Base-by-base conservation (phyloP, 2,797 vertebrate genomes). In the Labroides dimidiatus region DNA sequence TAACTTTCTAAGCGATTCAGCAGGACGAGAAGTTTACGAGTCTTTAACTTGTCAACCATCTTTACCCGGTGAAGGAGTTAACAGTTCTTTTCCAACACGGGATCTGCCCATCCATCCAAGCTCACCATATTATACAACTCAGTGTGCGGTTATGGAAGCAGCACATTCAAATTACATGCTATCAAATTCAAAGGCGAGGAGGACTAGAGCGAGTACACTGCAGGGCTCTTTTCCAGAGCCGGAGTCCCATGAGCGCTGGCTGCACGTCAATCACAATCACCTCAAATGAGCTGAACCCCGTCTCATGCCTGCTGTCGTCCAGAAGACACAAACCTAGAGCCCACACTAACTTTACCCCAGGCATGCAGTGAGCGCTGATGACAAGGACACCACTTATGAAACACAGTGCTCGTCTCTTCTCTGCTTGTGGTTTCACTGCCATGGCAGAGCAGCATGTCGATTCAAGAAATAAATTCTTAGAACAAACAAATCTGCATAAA, bases 141-240 rank as follows among this genome's bases (percentile, higher is more conserved):
- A 81, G 78, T 78, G 72, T 89, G 90, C 42, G 89, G 91, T 92
- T 93, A 87, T 93, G 89, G 89, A 91, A 64, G 65, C 77, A 79
- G 80, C 41, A 57, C 88, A 80, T 89, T 91, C 80, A 93, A 94
- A 94, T 92, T 91, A 92, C 88, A 95, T 87, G 89, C 84, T 93
- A 92, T 93, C 86, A 8, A 72, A 91, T 93, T 91, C 87, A 91
- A 91, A 89, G 53, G 69, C 51, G 21, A 72, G 56, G 64, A 30
- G 66, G 69, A 63, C 56, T 49, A 43, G 77, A 81, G 66, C 27
- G 51, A 80, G 80, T 69, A 57, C 42, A 64, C 78, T 67, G 75
- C 42, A 59, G 66, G 81, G 82, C 81, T 81, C 23, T 33, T 24
- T 61, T 82, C 84, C 67, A 68, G 60, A 48, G 48, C 70, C 80